These are phyloP conservation scores for Platysteira castanea DNA, from an alignment of 2,113 vertebrate genomes.

Conservation along the genomic window DNA sequence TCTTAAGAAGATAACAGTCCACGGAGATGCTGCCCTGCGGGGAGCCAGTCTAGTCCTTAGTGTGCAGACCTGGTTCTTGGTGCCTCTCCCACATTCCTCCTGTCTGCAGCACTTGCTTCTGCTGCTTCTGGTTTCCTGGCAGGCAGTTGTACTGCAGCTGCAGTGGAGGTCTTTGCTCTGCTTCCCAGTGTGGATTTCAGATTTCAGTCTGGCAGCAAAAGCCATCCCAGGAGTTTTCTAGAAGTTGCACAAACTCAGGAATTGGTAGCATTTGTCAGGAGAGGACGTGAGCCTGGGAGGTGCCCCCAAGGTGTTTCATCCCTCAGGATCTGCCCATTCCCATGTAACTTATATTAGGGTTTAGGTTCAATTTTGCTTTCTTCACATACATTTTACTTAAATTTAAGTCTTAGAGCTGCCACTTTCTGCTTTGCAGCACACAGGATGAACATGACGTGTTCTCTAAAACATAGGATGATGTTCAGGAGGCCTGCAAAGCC, in stretches of 20 bases:
- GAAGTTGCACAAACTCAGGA: not conserved
- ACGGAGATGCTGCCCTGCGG: not conserved
- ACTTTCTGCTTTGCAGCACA: not conserved
- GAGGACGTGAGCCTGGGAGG: not conserved
- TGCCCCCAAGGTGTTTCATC: not conserved
- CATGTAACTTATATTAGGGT: not conserved
- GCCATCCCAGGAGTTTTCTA: not conserved
- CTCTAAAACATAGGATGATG: not conserved
- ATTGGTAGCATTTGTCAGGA: not conserved
- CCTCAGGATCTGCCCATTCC: not conserved
- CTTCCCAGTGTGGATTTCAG: not conserved
- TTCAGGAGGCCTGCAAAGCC: not conserved
- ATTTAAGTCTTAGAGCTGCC: not conserved
- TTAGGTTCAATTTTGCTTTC: not conserved
- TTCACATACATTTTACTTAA: not conserved
- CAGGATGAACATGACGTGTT: accelerated
- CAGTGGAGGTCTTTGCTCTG: not conserved
- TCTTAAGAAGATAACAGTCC: not conserved
- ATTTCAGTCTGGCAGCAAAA: not conserved
- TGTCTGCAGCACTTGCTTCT: not conserved
- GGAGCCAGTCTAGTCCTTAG: not conserved
- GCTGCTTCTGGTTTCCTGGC: not conserved
- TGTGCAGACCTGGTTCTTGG: not conserved
- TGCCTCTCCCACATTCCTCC: not conserved
- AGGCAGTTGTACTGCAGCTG: not conserved